phyloP scores from a whole-genome alignment of 1,140 invertebrate genomes.

The Drosophila auraria region DNA sequence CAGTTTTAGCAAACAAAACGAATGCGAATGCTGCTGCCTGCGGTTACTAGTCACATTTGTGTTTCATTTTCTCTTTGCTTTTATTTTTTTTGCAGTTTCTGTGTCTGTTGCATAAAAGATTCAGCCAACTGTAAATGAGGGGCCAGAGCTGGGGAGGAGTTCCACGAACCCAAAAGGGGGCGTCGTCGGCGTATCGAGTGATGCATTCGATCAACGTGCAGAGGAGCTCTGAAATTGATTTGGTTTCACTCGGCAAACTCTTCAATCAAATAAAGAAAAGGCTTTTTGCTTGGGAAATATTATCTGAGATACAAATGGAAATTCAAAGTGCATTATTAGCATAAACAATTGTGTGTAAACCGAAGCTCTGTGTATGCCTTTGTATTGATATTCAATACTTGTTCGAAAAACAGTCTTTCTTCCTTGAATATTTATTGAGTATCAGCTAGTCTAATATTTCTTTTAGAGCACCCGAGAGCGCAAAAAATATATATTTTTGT shows the following conservation, averaged over 20 bases:
- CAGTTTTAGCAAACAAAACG: slow-evolving; percentile 74
- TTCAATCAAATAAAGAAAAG: slow-evolving; percentile 6
- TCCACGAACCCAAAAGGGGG: slow-evolving; percentile 39
- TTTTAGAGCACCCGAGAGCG: no score
- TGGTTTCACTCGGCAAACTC: slow-evolving; percentile 9
- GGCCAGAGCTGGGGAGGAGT: neutral
- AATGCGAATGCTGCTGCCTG: slow-evolving; percentile 39
- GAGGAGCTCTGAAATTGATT: slow-evolving; percentile 28
- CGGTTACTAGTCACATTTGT: slow-evolving; percentile 47
- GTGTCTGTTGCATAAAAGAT: slow-evolving; percentile 73
- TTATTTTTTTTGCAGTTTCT: slow-evolving; percentile 26
- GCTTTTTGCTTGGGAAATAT: neutral
- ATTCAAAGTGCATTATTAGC: slow-evolving; percentile 3
- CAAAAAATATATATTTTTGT: no score
- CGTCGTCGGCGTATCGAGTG: slow-evolving; percentile 32
- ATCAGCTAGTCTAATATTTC: no score
- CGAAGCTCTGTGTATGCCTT: neutral
- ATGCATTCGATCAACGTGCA: slow-evolving; percentile 26
- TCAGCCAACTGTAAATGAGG: slow-evolving; percentile 67
- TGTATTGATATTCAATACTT: no score
- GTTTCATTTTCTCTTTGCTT: slow-evolving; percentile 23
- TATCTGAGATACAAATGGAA: slow-evolving; percentile 3
- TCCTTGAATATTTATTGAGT: no score
- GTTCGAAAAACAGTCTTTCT: neutral
- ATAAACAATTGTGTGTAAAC: slow-evolving; percentile 7